Evolutionary conservation across 1,140 invertebrate genomes (phyloP).

Genomic region (Daktulosphaira vitifoliae): DNA sequence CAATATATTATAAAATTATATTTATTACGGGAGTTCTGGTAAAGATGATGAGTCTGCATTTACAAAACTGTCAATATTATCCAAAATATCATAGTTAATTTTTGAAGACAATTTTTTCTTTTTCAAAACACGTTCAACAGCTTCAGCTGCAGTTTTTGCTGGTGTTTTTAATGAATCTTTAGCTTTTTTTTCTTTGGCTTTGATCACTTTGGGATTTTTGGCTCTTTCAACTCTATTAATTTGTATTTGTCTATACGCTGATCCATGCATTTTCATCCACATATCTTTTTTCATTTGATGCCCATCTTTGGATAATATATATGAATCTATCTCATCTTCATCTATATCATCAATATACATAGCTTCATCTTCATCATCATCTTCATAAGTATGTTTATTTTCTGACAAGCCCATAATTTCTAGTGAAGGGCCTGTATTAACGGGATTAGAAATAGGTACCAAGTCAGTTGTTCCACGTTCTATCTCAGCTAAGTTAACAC

Average conservation of each 20-base stretch:
- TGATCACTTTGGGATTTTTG: constrained; percentile 16
- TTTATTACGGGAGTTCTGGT: background rate
- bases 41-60: constrained; percentile 16
- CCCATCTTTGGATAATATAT: constrained; percentile 76
- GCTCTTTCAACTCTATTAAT: constrained; percentile 30
- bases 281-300: constrained; percentile 61
- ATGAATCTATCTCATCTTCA: constrained; percentile 77
- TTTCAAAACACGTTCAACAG: constrained; percentile 88
- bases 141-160: constrained; percentile 56
- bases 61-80: constrained; percentile 54
- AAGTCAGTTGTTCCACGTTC: background rate
- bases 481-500: constrained; percentile 5
- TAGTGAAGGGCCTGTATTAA: background rate
- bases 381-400: constrained; percentile 38
- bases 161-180: constrained; percentile 17
- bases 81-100: constrained; percentile 95
- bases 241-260: constrained; percentile 50
- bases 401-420: constrained; percentile 33
- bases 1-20: no score
- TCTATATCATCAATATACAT: constrained; percentile 73
- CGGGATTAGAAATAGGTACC: background rate
- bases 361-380: constrained; percentile 48
- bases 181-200: constrained; percentile 17
- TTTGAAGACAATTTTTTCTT: constrained; percentile 93
- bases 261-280: constrained; percentile 72